These are phyloP conservation scores for Sigmodon hispidus DNA, from an alignment of 2,113 vertebrate species.

Conservation along the genomic window DNA sequence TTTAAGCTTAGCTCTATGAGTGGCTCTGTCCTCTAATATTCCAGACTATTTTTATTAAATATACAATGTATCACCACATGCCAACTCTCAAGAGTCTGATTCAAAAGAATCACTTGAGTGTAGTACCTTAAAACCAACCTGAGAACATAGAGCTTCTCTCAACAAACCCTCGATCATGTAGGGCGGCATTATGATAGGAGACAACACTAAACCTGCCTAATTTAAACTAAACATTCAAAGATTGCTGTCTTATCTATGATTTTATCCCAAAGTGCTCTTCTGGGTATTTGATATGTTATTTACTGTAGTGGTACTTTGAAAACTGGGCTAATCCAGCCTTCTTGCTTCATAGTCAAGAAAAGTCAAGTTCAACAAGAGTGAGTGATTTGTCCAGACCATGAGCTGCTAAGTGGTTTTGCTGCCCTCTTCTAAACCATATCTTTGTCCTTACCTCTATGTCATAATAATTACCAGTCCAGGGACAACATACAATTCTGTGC, in stretches of 20 bases:
- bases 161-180: background rate
- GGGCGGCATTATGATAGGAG: background rate
- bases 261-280: constrained; percentile 15
- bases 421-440: background rate
- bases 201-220: background rate
- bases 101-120: background rate
- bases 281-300: background rate
- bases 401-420: background rate
- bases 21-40: too few relatives aligned
- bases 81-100: background rate
- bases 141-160: background rate
- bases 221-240: constrained; percentile 25
- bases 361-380: background rate
- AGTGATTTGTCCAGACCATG: background rate
- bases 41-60: too few relatives aligned
- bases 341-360: constrained; percentile 21
- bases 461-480: background rate
- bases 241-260: background rate
- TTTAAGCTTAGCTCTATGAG: too few relatives aligned
- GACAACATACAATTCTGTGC: background rate
- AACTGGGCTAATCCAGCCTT: constrained; percentile 1
- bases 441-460: background rate
- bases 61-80: too few relatives aligned
- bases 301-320: background rate
- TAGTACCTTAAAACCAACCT: background rate